Evolutionary conservation across 2,797 vertebrate species (phyloP).

Genomic region (Euphonia xanthogaster): DNA sequence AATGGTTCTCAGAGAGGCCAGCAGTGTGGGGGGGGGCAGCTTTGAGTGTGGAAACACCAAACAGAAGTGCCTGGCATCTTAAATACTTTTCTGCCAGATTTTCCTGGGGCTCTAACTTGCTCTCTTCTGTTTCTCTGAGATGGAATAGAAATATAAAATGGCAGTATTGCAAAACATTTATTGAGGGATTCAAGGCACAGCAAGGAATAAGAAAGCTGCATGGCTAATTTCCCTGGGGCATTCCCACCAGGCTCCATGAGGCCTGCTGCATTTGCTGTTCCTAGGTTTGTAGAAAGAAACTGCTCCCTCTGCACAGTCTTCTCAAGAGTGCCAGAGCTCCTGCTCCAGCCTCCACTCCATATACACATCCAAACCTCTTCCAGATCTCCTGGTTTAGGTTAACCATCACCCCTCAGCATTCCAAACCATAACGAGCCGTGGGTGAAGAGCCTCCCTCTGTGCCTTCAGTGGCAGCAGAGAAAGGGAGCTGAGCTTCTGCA

Average conservation of each 20-base stretch:
- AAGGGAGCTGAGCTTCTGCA: background rate
- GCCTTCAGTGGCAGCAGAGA: background rate
- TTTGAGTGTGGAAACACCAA: background rate
- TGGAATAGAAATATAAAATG: background rate
- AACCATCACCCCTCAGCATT: background rate
- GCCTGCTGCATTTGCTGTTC: background rate
- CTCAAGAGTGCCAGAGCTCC: background rate
- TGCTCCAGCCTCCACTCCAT: background rate
- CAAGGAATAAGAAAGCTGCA: background rate
- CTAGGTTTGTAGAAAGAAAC: background rate
- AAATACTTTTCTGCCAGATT: background rate
- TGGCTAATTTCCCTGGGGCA: background rate
- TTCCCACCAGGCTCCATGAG: background rate
- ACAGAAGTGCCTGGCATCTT: background rate
- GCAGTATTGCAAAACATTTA: background rate
- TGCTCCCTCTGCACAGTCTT: background rate
- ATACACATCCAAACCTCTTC: background rate
- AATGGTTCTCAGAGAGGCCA: rapidly evolving
- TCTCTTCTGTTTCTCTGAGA: background rate
- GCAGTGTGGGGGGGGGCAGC: background rate
- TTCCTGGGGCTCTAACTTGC: background rate
- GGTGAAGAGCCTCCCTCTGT: background rate
- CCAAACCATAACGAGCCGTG: background rate
- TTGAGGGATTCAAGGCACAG: background rate
- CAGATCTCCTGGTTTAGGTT: background rate